phyloP scores from a whole-genome alignment of 1,140 invertebrate species.

The Ips nitidus region DNA sequence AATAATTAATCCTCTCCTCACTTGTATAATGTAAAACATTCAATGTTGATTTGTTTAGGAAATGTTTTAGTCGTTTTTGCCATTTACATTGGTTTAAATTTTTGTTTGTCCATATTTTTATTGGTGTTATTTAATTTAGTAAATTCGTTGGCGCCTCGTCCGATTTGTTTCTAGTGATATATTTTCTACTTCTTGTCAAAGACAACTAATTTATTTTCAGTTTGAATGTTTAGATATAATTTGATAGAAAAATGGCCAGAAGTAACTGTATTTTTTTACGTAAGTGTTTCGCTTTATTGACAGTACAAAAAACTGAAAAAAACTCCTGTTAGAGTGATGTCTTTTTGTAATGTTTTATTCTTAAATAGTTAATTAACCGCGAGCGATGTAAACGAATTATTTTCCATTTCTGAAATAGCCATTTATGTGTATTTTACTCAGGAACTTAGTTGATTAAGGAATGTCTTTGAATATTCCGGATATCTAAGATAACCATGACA shows the following conservation, averaged over 20 bases:
- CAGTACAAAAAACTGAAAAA: not conserved
- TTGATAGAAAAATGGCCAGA: not conserved
- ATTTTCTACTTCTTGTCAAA: not conserved
- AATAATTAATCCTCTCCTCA: not conserved
- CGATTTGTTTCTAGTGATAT: not conserved
- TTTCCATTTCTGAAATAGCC: too few relatives aligned
- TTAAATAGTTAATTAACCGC: not conserved
- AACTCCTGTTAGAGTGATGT: not conserved
- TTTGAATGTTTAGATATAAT: not conserved
- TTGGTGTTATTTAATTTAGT: constrained; percentile 1
- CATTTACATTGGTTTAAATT: constrained; percentile 1
- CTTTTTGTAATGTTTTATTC: not conserved
- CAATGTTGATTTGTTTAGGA: constrained; percentile 1
- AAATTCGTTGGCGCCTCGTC: not conserved
- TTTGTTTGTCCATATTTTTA: not conserved
- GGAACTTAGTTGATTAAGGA: constrained; percentile 9
- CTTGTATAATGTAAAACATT: not conserved
- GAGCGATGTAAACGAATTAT: too few relatives aligned
- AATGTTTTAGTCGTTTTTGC: constrained; percentile 3
- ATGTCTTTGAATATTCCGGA: not conserved
- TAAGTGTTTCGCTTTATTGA: too few relatives aligned
- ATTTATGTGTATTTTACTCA: constrained; percentile 12
- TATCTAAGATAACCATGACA: not conserved
- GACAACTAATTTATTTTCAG: not conserved
- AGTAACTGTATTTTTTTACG: too few relatives aligned